phyloP scores from a whole-genome alignment of 2,113 vertebrate species.

The Nibea albiflora region DNA sequence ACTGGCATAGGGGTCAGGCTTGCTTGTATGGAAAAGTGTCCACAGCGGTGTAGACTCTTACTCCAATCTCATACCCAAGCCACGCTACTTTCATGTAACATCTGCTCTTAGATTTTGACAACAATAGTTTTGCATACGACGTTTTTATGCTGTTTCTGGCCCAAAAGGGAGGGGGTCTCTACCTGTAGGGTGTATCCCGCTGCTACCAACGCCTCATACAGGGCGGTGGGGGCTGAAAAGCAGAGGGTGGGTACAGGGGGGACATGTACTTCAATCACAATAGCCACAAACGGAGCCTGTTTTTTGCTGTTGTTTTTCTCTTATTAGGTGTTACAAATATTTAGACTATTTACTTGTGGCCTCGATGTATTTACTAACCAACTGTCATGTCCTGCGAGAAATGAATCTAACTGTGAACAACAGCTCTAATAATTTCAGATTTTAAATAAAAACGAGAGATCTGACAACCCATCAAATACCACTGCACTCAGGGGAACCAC shows the following conservation, averaged over 20 bases:
- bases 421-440: background rate
- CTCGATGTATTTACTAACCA: background rate
- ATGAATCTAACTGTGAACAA: background rate
- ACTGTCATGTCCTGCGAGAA: rapidly evolving
- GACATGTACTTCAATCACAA: conserved; percentile 15
- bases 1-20: conserved; percentile 59
- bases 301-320: background rate
- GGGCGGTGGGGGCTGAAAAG: conserved; percentile 31
- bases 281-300: background rate
- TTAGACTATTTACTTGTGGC: background rate
- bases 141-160: conserved; percentile 61
- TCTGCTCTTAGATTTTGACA: conserved; percentile 80
- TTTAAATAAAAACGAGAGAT: conserved; percentile 48
- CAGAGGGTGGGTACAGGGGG: background rate
- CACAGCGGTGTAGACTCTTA: conserved; percentile 44
- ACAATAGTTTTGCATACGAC: conserved; percentile 81
- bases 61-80: conserved; percentile 83
- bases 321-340: background rate
- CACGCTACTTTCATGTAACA: conserved; percentile 84
- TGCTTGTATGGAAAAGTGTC: conserved; percentile 46
- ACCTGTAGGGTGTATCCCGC: conserved; percentile 64
- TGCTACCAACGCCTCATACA: conserved; percentile 43
- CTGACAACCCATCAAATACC: conserved; percentile 70
- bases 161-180: conserved; percentile 46
- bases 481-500: conserved; percentile 82